Conservation (phyloP, 2,797 vertebrate species). For the Hippocampus kuda region DNA sequence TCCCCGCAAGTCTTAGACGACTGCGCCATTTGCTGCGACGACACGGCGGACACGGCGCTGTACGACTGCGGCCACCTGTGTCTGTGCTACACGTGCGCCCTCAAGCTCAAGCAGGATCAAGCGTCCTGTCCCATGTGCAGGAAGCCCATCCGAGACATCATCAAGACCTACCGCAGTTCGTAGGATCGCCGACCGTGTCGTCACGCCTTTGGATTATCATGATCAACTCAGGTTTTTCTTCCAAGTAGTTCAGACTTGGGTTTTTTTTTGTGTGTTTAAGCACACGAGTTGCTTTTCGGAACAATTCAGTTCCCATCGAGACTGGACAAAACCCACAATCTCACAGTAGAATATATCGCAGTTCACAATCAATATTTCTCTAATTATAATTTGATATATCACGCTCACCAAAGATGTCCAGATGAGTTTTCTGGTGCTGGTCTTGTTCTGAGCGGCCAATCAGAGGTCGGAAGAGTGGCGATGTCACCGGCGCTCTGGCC, state of each 20-base stretch:
- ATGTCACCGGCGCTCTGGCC: too few species aligned
- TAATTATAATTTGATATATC: background rate
- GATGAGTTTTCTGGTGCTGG: background rate
- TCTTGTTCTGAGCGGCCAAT: too few species aligned
- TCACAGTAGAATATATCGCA: too few species aligned
- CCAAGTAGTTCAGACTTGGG: too few species aligned
- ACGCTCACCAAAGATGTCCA: background rate
- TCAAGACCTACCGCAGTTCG: slow-evolving; percentile 92
- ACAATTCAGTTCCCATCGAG: too few species aligned
- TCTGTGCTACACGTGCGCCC: slow-evolving; percentile 88
- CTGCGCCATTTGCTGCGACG: slow-evolving; percentile 96
- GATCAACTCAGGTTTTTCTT: slow-evolving; percentile 2
- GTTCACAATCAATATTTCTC: too few species aligned
- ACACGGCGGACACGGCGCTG: slow-evolving; percentile 89
- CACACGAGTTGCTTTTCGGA: too few species aligned
- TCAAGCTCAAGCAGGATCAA: slow-evolving; percentile 91
- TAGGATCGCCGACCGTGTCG: background rate
- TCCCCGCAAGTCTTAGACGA: slow-evolving; percentile 80
- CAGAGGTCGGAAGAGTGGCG: too few species aligned
- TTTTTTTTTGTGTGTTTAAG: too few species aligned
- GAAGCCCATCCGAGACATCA: slow-evolving; percentile 92
- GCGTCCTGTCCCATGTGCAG: slow-evolving; percentile 95
- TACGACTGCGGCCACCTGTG: slow-evolving; percentile 98
- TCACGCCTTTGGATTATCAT: background rate
- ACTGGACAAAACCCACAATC: too few species aligned